phyloP scores from a whole-genome alignment of 2,888 invertebrate species.

The Anaspis maculata region DNA sequence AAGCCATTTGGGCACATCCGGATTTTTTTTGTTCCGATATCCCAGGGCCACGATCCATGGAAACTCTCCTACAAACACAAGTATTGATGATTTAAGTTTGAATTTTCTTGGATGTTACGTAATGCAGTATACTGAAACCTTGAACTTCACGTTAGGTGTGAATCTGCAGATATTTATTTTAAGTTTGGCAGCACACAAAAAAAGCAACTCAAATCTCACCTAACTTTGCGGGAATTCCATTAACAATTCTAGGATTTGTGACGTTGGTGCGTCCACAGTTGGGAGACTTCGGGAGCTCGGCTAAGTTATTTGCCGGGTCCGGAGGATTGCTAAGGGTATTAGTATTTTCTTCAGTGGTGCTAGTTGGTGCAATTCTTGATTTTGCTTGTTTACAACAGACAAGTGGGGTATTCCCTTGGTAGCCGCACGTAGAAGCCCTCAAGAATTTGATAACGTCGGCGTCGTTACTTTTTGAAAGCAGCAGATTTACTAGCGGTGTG shows the following conservation, averaged over 20 bases:
- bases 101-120: too few relatives aligned
- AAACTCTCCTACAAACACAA: conserved; percentile 62
- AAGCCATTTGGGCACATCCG: conserved; percentile 40
- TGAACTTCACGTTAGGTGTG: too few relatives aligned
- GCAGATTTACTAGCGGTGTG: conserved; percentile 42
- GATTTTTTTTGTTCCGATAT: conserved; percentile 46
- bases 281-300: conserved; percentile 36
- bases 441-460: conserved; percentile 46
- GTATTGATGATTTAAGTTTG: too few relatives aligned
- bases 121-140: too few relatives aligned
- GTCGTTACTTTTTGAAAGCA: conserved; percentile 41
- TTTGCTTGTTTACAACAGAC: conserved; percentile 49
- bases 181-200: too few relatives aligned
- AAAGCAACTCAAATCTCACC: conserved; percentile 40
- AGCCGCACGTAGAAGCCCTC: conserved; percentile 62
- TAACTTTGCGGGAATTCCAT: conserved; percentile 57
- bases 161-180: too few relatives aligned
- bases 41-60: conserved; percentile 75
- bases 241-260: conserved; percentile 57
- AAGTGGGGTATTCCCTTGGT: conserved; percentile 53
- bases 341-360: conserved; percentile 3
- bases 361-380: background rate
- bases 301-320: conserved; percentile 6
- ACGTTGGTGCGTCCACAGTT: conserved; percentile 57
- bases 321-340: background rate